Evolutionary conservation across 2,113 vertebrate species (phyloP).

Genomic region (Cyanocitta stelleri): DNA sequence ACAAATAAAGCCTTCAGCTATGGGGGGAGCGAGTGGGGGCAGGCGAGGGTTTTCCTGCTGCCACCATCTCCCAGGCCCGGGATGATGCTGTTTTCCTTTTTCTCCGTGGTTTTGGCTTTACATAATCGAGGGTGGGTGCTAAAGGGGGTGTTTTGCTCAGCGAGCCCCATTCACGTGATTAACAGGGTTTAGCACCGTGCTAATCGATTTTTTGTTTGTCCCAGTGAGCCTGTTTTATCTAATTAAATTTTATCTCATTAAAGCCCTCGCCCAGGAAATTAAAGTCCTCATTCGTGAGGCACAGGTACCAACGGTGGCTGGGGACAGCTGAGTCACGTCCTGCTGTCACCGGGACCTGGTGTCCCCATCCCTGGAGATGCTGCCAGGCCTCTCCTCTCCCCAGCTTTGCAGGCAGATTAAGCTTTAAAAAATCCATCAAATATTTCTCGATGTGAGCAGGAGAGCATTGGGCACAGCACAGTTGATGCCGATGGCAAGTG

Average conservation of each 20-base stretch:
- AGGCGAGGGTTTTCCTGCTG: neutral
- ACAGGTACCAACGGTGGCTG: accelerated
- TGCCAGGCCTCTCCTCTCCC: neutral
- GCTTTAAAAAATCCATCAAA: neutral
- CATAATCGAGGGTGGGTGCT: accelerated
- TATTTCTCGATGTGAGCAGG: accelerated
- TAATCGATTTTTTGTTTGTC: neutral
- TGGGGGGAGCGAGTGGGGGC: accelerated
- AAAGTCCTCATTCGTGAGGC: accelerated
- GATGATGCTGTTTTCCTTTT: accelerated
- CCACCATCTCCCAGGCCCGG: neutral
- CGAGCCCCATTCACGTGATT: neutral
- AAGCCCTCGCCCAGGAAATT: neutral
- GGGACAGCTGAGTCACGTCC: neutral
- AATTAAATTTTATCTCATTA: neutral
- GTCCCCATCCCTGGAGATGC: neutral
- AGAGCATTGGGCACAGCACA: accelerated
- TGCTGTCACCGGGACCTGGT: neutral
- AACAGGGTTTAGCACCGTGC: neutral
- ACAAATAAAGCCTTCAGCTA: neutral
- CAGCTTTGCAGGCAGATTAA: neutral
- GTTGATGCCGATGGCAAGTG: neutral
- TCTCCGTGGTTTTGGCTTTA: accelerated
- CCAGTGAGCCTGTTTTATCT: neutral
- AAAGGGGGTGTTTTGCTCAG: neutral